phyloP scores from a whole-genome alignment of 2,113 vertebrate genomes.

The Hucho hucho region DNA sequence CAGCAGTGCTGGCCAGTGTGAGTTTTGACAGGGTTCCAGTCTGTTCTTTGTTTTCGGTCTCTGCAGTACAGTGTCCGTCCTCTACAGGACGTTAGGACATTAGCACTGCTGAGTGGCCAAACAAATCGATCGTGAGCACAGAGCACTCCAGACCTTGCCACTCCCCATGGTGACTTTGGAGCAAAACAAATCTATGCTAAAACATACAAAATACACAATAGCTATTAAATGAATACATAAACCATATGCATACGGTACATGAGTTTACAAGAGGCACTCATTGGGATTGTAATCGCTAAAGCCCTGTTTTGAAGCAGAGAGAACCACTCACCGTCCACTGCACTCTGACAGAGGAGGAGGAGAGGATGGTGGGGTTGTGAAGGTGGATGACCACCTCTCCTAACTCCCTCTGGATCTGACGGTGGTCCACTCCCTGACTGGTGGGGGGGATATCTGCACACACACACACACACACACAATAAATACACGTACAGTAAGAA shows the following conservation, averaged over 20 bases:
- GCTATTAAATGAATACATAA: no score
- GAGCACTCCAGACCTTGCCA: slow-evolving; percentile 38
- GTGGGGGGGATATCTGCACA: slow-evolving; percentile 91
- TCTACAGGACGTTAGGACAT: slow-evolving; percentile 32
- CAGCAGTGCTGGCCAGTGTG: slow-evolving; percentile 16
- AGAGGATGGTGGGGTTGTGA: slow-evolving; percentile 96
- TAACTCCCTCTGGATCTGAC: slow-evolving; percentile 93
- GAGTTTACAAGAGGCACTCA: no score
- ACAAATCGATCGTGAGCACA: slow-evolving; percentile 34
- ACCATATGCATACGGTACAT: no score
- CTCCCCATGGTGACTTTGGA: neutral
- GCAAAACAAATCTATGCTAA: no score
- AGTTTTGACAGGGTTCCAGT: slow-evolving; percentile 35
- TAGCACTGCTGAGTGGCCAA: slow-evolving; percentile 34
- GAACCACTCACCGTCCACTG: slow-evolving; percentile 93
- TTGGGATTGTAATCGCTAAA: no score
- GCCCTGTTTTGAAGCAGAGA: neutral
- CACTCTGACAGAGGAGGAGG: slow-evolving; percentile 93
- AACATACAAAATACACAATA: no score
- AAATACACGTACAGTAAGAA: neutral
- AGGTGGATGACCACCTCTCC: slow-evolving; percentile 93
- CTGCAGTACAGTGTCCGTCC: slow-evolving; percentile 26
- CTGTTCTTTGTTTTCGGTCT: slow-evolving; percentile 22
- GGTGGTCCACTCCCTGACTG: slow-evolving; percentile 96
- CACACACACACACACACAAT: slow-evolving; percentile 15